Evolutionary conservation across 2,888 invertebrate genomes (phyloP).

Genomic region (Epinotia demarniana): DNA sequence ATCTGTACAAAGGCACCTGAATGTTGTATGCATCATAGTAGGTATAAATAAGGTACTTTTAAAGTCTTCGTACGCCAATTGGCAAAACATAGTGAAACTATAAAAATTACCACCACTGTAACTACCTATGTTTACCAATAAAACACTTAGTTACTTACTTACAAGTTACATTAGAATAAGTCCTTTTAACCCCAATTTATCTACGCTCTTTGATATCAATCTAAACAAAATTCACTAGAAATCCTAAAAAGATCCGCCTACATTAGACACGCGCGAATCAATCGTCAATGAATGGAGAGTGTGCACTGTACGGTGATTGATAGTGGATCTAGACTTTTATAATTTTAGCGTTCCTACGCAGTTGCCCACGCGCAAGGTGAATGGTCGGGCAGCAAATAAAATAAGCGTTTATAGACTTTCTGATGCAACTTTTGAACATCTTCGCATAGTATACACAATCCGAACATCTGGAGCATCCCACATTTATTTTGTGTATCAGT

Average conservation of each 20-base stretch:
- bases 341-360: slow-evolving; percentile 64
- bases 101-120: too few species aligned
- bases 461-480: too few species aligned
- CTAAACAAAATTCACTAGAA: slow-evolving; percentile 10
- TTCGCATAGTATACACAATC: not conserved
- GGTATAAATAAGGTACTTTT: too few species aligned
- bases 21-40: too few species aligned
- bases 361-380: slow-evolving; percentile 65
- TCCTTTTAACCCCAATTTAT: not conserved
- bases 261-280: slow-evolving; percentile 46
- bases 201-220: slow-evolving; percentile 10
- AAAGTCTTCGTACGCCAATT: too few species aligned
- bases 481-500: too few species aligned
- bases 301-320: slow-evolving; percentile 57
- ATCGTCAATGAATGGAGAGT: slow-evolving; percentile 49
- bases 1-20: too few species aligned
- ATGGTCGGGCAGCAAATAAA: slow-evolving; percentile 48
- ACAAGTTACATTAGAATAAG: not conserved
- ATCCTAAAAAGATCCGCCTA: slow-evolving; percentile 24
- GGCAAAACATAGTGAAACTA: too few species aligned
- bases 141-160: too few species aligned
- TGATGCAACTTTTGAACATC: not conserved
- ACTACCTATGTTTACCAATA: too few species aligned
- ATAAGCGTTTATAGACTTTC: not conserved
- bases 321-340: slow-evolving; percentile 56